These are phyloP conservation scores for Neosilurus mollespiculum DNA, from an alignment of 2,797 vertebrate species.

Conservation along the genomic window DNA sequence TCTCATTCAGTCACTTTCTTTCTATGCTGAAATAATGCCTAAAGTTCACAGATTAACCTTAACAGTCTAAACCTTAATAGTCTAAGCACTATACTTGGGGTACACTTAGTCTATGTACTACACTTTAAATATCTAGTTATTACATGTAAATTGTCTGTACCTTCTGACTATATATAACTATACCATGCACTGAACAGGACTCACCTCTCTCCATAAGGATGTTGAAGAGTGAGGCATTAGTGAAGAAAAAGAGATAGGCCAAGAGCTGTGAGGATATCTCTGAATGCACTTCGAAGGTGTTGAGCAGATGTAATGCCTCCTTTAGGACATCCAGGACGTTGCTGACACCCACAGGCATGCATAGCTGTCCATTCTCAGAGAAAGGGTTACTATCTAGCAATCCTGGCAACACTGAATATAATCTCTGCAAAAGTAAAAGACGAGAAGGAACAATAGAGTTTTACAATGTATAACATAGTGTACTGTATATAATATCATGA, in stretches of 20 bases:
- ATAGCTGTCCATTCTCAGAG: conserved; percentile 70
- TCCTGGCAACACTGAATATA: conserved; percentile 71
- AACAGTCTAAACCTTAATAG: not conserved
- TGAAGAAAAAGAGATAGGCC: conserved; percentile 81
- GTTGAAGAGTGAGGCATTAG: conserved; percentile 81
- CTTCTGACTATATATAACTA: not conserved
- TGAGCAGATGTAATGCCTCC: conserved; percentile 71
- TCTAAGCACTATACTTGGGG: not conserved
- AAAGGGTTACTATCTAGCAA: conserved; percentile 80
- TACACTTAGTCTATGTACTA: not conserved
- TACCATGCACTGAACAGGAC: not conserved
- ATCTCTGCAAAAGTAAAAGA: conserved; percentile 64
- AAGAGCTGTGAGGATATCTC: conserved; percentile 76
- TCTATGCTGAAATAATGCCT: not conserved
- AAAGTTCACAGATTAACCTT: not conserved
- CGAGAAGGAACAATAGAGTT: not conserved
- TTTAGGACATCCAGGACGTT: conserved; percentile 72
- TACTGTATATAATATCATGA: not conserved
- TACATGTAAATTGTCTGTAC: not conserved
- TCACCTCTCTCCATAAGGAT: conserved; percentile 80
- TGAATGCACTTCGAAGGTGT: conserved; percentile 71
- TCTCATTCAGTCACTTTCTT: too few species aligned
- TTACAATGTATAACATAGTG: not conserved
- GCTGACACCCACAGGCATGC: conserved; percentile 66
- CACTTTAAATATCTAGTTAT: not conserved